phyloP scores from a whole-genome alignment of 2,888 invertebrate species.

The Tipula unca region DNA sequence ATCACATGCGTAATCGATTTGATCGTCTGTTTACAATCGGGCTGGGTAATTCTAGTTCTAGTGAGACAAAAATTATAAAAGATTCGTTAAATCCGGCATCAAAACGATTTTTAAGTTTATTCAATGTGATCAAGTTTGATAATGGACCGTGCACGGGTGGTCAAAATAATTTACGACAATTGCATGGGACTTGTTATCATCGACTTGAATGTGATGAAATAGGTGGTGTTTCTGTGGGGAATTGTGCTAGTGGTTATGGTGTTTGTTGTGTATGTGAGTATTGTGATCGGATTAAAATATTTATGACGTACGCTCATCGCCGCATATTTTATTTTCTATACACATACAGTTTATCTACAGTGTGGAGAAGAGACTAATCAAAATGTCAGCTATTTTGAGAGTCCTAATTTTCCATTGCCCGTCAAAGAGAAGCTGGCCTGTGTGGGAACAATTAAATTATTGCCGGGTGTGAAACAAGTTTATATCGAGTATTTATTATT shows the following conservation, averaged over 20 bases:
- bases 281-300: not conserved
- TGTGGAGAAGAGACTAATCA: conserved; percentile 57
- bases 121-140: conserved; percentile 61
- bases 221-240: conserved; percentile 55
- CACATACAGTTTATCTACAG: conserved; percentile 31
- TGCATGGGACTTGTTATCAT: conserved; percentile 64
- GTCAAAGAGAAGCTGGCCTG: conserved; percentile 53
- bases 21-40: conserved; percentile 33
- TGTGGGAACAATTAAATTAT: conserved; percentile 50
- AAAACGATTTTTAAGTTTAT: conserved; percentile 55
- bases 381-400: conserved; percentile 62
- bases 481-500: conserved; percentile 60
- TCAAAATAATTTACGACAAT: conserved; percentile 42
- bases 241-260: conserved; percentile 64
- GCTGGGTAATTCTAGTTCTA: not conserved
- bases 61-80: not conserved
- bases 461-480: conserved; percentile 54
- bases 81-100: not conserved
- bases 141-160: conserved; percentile 50
- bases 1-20: conserved; percentile 29
- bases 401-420: conserved; percentile 57
- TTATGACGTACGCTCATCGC: not conserved
- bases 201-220: conserved; percentile 54
- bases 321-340: not conserved
- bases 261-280: conserved; percentile 68